Base-by-base conservation (phyloP, 2,888 invertebrate genomes). In the Platynereis dumerilii region DNA sequence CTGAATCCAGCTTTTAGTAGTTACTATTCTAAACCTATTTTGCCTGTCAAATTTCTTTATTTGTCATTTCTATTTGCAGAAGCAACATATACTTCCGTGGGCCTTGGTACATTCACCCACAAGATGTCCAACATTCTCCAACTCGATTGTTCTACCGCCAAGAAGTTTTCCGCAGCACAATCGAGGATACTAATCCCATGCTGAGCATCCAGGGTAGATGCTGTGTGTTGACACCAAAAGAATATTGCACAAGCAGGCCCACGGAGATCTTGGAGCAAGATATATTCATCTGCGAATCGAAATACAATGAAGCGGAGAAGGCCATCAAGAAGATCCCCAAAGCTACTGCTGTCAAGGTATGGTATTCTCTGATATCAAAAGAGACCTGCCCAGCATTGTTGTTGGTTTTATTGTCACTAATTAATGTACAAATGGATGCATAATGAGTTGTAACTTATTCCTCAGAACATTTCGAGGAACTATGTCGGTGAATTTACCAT, bases 211-310 rank as follows among this genome's bases (percentile, higher is more conserved):
- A 94, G 69, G 94, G 94, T 17, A 57, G 61, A 17, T 98, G 98
- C 83, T 88, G 91, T 0, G 95, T 98, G 7, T 86, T 98, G 63
- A 93, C 94, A 79, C 91, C 92, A 79, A 91, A 91, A 69, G 96
- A 96, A 77, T 98, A 93, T 82, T 90, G 92, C 67, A 91, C 91
- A 78, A 90, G 93, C 84, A 91, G 98, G 17, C 92, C 93, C 55
- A 98, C 97, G 0, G 98, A 98, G 87, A 91, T 97, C 69, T 87
- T 91, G 0, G 98, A 99, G 84, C 88, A 89, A 66, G 96, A 98
- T 84, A 90, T 97, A 1, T 98, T 89, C 82, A 90, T 99, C 55
- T 96, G 96, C 82, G 94, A 95, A 81, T 93, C 92, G 0, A 88
- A 92, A 68, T 96, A 94, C 81, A 93, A 95, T 81, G 96, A 96